These are phyloP conservation scores for Xiphophorus hellerii DNA, from an alignment of 2,113 vertebrate species.

Conservation along the genomic window DNA sequence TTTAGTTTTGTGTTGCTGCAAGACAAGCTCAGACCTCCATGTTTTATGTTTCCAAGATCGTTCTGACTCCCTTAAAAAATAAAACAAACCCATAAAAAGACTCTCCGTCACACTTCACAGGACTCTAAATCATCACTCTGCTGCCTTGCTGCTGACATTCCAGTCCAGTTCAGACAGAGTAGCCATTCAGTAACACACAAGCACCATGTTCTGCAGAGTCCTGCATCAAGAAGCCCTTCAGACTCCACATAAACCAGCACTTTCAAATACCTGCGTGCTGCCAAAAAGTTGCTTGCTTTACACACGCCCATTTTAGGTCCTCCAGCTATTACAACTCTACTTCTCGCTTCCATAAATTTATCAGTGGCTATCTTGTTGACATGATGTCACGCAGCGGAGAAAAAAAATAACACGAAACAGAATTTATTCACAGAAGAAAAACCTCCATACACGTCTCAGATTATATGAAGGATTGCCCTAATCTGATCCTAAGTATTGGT, in stretches of 20 bases:
- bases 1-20: not conserved
- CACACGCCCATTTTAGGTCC: too few species aligned
- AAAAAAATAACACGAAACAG: not conserved
- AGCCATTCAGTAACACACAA: not conserved
- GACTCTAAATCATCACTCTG: not conserved
- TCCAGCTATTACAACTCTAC: too few species aligned
- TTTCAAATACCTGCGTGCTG: too few species aligned
- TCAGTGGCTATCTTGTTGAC: not conserved
- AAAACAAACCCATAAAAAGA: not conserved
- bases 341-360: not conserved
- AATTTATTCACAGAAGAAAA: too few species aligned
- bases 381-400: not conserved
- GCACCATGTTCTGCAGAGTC: not conserved
- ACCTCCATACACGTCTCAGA: too few species aligned
- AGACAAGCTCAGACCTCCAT: not conserved
- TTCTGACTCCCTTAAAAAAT: not conserved
- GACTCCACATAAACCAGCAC: not conserved
- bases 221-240: not conserved
- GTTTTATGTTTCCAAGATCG: not conserved
- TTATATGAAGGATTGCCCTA: too few species aligned
- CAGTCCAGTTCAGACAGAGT: not conserved
- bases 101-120: not conserved
- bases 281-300: too few species aligned
- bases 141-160: not conserved
- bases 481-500: too few species aligned